phyloP scores from a whole-genome alignment of 2,113 vertebrate species.

The Montifringilla adamsi region DNA sequence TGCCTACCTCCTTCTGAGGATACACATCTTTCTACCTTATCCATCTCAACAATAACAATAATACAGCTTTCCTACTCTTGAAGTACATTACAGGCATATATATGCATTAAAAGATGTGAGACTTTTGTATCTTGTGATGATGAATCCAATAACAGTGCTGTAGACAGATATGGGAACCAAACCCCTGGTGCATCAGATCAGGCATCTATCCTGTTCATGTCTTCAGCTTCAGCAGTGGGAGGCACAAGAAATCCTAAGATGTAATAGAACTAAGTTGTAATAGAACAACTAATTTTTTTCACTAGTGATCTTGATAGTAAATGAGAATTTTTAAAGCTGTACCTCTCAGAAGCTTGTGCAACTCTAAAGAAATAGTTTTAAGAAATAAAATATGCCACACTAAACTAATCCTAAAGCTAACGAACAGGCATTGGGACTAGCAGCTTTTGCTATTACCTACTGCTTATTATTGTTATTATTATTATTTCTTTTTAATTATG shows the following conservation, averaged over 20 bases:
- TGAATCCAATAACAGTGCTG: background rate
- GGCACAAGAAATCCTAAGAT: background rate
- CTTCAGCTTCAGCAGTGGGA: background rate
- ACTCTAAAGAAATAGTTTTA: constrained; percentile 53
- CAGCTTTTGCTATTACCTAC: constrained; percentile 83
- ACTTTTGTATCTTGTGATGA: background rate
- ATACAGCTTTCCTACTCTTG: background rate
- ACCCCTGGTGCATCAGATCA: background rate
- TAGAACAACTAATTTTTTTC: background rate
- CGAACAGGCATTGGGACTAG: constrained; percentile 72
- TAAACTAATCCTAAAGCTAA: constrained; percentile 74
- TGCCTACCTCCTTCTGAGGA: background rate
- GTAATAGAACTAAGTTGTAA: background rate
- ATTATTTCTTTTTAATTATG: constrained; percentile 89
- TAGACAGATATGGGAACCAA: background rate
- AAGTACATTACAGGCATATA: background rate
- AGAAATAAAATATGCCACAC: constrained; percentile 57
- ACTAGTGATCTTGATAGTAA: background rate
- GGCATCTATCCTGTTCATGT: background rate
- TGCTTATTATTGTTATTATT: constrained; percentile 88
- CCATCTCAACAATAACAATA: background rate
- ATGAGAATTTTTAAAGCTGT: background rate
- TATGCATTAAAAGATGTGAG: background rate
- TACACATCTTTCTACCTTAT: background rate
- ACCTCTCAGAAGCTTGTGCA: constrained; percentile 8